Base-by-base conservation (phyloP, 37 sponge, comb jelly and placozoan species). In the Sycon ciliatum region DNA sequence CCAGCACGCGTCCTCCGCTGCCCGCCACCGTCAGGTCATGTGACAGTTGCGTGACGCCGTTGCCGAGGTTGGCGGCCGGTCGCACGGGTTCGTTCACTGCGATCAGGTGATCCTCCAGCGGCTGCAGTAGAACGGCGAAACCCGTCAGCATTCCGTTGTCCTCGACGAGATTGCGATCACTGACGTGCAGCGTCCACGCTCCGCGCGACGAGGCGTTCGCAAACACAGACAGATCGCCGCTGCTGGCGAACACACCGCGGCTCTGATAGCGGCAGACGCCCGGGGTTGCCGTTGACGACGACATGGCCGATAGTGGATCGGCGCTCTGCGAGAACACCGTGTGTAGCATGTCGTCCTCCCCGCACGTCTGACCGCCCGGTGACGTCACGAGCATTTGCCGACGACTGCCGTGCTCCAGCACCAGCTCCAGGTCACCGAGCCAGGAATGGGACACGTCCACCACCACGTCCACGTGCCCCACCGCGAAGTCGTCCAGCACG, bases 401-500 rank as follows among this genome's bases (percentile, higher is more conserved):
- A 27, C 77, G 56, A 0, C 73, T 73, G 3, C 20, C 68, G 65
- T 92, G 93, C 31, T 84, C 88, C 24, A 92, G 69, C 39, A 87
- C 85, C 7, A 92, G 9, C 30, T 67, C 78, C n/a, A 92, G 38
- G 70, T 92, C 93, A 3, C 93, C 93, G 30, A 87, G 23, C 83
- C 82, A 82, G n/a, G 93, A 92, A 56, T 92, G 93, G 4, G 82
- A 75, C 1, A 92, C 81, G 52, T 92, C 89, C 52, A 92, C 75
- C 0, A 87, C 74, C 0, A 92, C 78, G 58, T 75, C 73, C 2
- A 92, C 72, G 36, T 83, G 79, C 28, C 92, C 88, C 3, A 91
- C 92, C 2, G 57, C 20, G 11, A 73, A 69, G 23, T 55, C 32
- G 32, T 56, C 46, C 16, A 65, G n/a, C 3, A 84, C 60, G 36